Base-by-base conservation (phyloP, 2,888 invertebrate species). In the Drosophila macrothrix region DNA sequence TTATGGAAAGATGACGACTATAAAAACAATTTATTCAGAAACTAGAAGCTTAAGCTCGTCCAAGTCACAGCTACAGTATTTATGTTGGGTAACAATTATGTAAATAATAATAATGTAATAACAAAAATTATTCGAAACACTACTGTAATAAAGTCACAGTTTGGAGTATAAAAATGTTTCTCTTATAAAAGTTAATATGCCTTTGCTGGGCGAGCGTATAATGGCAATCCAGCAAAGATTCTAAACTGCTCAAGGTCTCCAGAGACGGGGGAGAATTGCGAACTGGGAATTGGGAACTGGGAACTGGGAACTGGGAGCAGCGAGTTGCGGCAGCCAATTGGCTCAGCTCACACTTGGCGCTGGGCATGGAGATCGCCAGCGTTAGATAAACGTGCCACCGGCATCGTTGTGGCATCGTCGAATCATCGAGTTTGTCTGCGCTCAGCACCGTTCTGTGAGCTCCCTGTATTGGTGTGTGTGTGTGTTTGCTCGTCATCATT, bases 341-440 rank as follows among this genome's bases (percentile, higher is more conserved):
- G 82, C 82, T 67, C 43, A 31, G 56, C 76, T 69, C 72, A 80
- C 76, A 83, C 80, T 83, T 72, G 70, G 88, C 84, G 86, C 80
- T 80, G 89, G 84, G 74, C 76, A 64, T 74, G 77, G 68, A 90
- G 88, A 91, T 91, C 67, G 90, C 73, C 41, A 74, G 76, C 79
- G 72, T 90, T 88, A 88, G 91, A 88, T 88, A 90, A 88, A 86
- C 79, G 79, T 81, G 87, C 90, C 91, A 86, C 90, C 87, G 83
- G 84, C 91, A 88, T 74, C 73, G 89, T 63, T 66, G 60, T 28
- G 54, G 58, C 16, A 28, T 29, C 35, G 53, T 73, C 55, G 69
- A 53, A 43, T 61, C 49, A 37, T 37, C 41, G 64, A 39, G 58
- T 14, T 37, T 29, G 19, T 31, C 46, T n/a, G 1, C 16, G 14